A percentile compares a stretch with the other conserved stretches of the same genome.
These are phyloP conservation scores for Congeria kusceri DNA, from an alignment of 2,888 invertebrate species.

Conservation along the genomic window DNA sequence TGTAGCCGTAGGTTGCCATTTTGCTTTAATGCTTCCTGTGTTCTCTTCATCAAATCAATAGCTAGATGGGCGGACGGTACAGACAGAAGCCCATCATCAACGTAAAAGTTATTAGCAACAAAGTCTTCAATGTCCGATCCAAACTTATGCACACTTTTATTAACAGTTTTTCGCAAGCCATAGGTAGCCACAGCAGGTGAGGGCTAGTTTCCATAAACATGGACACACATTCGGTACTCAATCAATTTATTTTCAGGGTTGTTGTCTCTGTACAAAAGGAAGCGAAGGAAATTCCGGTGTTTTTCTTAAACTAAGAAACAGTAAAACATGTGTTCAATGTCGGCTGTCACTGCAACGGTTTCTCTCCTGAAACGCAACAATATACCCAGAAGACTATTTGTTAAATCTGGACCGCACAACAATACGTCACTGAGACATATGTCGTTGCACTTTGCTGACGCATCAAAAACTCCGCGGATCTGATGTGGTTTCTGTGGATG, in stretches of 20 bases:
- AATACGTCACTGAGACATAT: conserved; percentile 41
- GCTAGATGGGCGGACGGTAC: neutral
- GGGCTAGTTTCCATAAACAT: conserved; percentile 35
- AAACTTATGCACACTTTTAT: too few species aligned
- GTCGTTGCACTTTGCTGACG: conserved; percentile 34
- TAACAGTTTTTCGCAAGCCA: conserved; percentile 22
- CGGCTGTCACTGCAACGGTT: conserved; percentile 27
- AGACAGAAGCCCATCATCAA: conserved; percentile 19
- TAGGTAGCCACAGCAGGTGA: conserved; percentile 49
- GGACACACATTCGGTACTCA: conserved; percentile 40
- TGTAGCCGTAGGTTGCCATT: conserved; percentile 7
- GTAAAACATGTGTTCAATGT: conserved; percentile 28
- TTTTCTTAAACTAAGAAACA: conserved; percentile 8
- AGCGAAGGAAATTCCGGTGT: conserved; percentile 36
- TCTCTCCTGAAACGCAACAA: conserved; percentile 45
- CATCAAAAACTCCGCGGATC: conserved; percentile 44
- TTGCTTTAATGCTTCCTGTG: conserved; percentile 17
- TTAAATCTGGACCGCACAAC: conserved; percentile 44
- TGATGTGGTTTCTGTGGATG: conserved; percentile 33
- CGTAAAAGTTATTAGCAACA: conserved; percentile 18
- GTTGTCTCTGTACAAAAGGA: conserved; percentile 42
- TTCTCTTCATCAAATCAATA: conserved; percentile 10
- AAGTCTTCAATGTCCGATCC: conserved; percentile 10
- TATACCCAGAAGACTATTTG: conserved; percentile 40
- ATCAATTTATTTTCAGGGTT: conserved; percentile 7